These are phyloP conservation scores for Brachymystax lenok DNA, from an alignment of 2,797 vertebrate species.

Conservation along the genomic window DNA sequence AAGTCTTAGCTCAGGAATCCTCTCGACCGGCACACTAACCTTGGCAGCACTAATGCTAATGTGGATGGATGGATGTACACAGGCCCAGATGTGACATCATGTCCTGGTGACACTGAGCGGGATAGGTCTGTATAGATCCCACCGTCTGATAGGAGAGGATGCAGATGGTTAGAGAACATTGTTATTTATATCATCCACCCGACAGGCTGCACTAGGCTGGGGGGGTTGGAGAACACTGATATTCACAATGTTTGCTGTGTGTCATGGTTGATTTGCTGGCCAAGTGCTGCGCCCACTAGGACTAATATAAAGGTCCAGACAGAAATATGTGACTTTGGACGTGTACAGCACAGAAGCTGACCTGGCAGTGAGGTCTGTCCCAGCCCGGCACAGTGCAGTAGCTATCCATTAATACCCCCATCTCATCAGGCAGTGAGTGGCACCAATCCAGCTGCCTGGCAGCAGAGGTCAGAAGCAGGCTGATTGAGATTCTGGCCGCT, in stretches of 20 bases:
- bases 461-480: constrained; percentile 19
- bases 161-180: constrained; percentile 34
- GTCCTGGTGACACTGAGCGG: neutral
- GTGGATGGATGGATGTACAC: neutral
- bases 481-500: constrained; percentile 67
- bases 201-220: neutral
- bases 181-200: constrained; percentile 29
- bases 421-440: neutral
- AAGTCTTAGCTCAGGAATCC: constrained; percentile 25
- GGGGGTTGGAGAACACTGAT: constrained; percentile 40
- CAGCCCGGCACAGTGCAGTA: neutral
- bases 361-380: neutral
- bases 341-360: neutral
- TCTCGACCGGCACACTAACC: constrained; percentile 53
- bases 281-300: neutral
- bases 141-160: neutral
- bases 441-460: neutral
- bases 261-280: constrained; percentile 32
- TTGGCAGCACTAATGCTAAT: constrained; percentile 14
- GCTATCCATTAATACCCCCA: neutral
- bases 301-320: neutral
- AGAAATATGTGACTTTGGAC: neutral
- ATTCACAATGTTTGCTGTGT: constrained; percentile 10
- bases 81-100: constrained; percentile 55
- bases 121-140: constrained; percentile 33